Evolutionary conservation across 1,140 invertebrate species (phyloP).

Genomic region (Manduca sexta): DNA sequence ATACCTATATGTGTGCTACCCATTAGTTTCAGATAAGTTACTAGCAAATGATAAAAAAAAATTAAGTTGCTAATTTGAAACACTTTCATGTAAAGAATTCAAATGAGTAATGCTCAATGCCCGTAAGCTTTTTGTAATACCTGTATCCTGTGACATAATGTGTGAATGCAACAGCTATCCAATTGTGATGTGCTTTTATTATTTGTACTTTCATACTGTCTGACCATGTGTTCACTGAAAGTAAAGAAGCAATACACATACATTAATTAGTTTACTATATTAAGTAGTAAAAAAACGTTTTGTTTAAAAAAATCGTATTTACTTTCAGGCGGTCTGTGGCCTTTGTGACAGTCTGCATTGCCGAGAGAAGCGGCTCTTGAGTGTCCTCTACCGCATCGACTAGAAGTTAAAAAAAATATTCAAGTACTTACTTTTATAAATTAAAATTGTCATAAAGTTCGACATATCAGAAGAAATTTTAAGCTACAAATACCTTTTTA

Average conservation of each 20-base stretch:
- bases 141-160: constrained; percentile 97
- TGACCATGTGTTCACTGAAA: constrained; percentile 76
- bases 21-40: too few relatives aligned
- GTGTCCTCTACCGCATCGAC: constrained; percentile 75
- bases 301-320: constrained; percentile 25
- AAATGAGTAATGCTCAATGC: too few relatives aligned
- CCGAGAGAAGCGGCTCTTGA: constrained; percentile 89
- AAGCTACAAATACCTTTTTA: too few relatives aligned
- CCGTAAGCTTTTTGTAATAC: constrained; percentile 63
- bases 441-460: too few relatives aligned
- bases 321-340: constrained; percentile 53
- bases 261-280: too few relatives aligned
- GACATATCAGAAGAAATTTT: background rate
- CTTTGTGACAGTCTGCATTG: constrained; percentile 79
- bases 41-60: too few relatives aligned
- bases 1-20: too few relatives aligned
- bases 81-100: too few relatives aligned
- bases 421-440: background rate
- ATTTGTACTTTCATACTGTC: constrained; percentile 93
- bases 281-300: too few relatives aligned
- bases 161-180: constrained; percentile 96
- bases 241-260: constrained; percentile 8
- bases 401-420: constrained; percentile 19
- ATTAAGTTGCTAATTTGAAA: too few relatives aligned
- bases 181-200: constrained; percentile 97